Evolutionary conservation across 1,140 invertebrate genomes (phyloP).

Genomic region (Philopotamus ludificatus): DNA sequence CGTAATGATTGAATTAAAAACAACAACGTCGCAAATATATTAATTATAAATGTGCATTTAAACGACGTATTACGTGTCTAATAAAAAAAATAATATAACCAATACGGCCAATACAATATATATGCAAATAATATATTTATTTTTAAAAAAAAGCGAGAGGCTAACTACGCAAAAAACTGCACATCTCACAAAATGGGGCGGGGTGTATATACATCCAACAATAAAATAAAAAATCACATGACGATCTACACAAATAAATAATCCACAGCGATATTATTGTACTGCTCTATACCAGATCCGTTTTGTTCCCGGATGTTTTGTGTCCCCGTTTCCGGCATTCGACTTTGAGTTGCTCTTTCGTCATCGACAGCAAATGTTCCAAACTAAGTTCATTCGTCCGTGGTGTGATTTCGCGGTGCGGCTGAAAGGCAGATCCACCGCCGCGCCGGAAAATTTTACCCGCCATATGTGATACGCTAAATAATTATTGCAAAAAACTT

Average conservation of each 20-base stretch:
- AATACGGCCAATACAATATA: no score
- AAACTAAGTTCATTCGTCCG: slow-evolving; percentile 43
- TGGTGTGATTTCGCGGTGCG: slow-evolving; percentile 17
- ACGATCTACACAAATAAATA: slow-evolving; percentile 18
- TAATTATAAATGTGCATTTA: no score
- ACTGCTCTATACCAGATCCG: slow-evolving; percentile 57
- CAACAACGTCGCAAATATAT: no score
- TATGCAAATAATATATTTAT: no score
- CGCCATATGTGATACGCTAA: slow-evolving; percentile 23
- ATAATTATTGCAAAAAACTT: background rate
- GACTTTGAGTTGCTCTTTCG: slow-evolving; percentile 61
- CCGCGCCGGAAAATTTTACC: slow-evolving; percentile 36
- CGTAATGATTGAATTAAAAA: no score
- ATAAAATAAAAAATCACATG: slow-evolving; percentile 11
- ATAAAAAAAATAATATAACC: no score
- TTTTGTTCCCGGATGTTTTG: slow-evolving; percentile 62
- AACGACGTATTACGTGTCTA: no score
- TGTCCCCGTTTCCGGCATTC: slow-evolving; percentile 62
- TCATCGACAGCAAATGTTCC: slow-evolving; percentile 57
- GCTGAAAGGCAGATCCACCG: slow-evolving; percentile 29
- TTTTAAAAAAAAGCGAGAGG: slow-evolving; percentile 1
- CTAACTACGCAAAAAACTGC: no score
- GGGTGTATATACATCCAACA: no score
- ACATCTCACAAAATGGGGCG: no score
- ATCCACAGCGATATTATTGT: slow-evolving; percentile 30